Evolutionary conservation across 2,888 invertebrate genomes (phyloP).

Genomic region (Chrysolina americana): DNA sequence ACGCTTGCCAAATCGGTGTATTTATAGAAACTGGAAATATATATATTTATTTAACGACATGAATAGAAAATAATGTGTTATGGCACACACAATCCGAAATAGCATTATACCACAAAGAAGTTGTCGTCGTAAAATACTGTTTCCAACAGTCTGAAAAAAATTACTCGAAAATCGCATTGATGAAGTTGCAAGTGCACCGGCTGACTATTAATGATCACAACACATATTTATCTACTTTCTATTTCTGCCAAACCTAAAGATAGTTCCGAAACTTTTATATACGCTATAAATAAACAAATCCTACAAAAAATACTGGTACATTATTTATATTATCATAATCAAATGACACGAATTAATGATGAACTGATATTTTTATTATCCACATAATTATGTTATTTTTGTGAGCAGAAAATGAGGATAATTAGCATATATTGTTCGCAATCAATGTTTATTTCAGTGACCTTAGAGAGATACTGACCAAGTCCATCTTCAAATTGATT

Average conservation of each 20-base stretch:
- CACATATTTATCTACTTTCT: too few relatives aligned
- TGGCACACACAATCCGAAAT: neutral
- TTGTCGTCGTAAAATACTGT: too few relatives aligned
- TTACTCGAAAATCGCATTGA: too few relatives aligned
- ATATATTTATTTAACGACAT: neutral
- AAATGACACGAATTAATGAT: neutral
- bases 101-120: too few relatives aligned
- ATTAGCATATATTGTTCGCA: neutral
- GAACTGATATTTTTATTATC: neutral
- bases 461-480: neutral
- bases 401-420: neutral
- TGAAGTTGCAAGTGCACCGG: too few relatives aligned
- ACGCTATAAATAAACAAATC: neutral
- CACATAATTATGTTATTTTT: neutral
- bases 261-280: too few relatives aligned
- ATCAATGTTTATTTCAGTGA: neutral
- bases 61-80: neutral
- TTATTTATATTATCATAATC: neutral
- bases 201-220: too few relatives aligned
- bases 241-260: too few relatives aligned
- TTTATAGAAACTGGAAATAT: neutral
- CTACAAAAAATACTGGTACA: neutral
- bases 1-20: neutral
- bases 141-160: too few relatives aligned
- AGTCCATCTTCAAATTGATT: neutral